Percentiles rank a stretch among this genome's conserved stretches.
Conservation (phyloP, 1,140 invertebrate genomes). For the Leptopilina clavipes region DNA sequence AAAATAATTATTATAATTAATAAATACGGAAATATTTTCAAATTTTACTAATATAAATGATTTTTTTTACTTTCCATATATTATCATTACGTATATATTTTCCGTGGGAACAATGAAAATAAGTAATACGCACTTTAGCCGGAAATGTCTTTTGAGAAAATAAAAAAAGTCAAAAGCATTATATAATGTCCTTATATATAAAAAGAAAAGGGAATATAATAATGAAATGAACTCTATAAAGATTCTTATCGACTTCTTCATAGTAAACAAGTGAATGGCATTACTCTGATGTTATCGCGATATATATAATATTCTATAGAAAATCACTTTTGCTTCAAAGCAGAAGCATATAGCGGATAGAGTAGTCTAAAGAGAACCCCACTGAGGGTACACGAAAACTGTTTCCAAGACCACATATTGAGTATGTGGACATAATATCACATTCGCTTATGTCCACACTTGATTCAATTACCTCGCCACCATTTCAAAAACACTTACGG, state of each 20-base stretch:
- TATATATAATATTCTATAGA: constrained; percentile 58
- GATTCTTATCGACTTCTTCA: constrained; percentile 60
- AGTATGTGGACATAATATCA: constrained; percentile 37
- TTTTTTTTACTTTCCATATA: too few relatives aligned
- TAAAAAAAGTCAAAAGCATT: constrained; percentile 42
- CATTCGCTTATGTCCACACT: constrained; percentile 14
- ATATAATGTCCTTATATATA: constrained; percentile 36
- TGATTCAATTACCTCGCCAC: neutral
- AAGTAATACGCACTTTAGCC: neutral
- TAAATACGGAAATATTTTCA: too few relatives aligned
- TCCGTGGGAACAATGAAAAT: neutral
- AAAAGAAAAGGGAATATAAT: constrained; percentile 3
- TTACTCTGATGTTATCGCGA: constrained; percentile 66
- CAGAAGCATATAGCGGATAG: constrained; percentile 49
- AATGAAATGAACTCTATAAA: constrained; percentile 57
- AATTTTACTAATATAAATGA: too few relatives aligned
- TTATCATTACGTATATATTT: too few relatives aligned
- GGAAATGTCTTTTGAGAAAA: neutral
- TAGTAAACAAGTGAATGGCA: constrained; percentile 68
- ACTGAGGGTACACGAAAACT: constrained; percentile 63
- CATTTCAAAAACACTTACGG: neutral
- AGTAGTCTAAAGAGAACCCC: constrained; percentile 49
- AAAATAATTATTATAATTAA: too few relatives aligned
- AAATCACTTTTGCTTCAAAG: constrained; percentile 64
- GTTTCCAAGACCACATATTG: constrained; percentile 59